Evolutionary conservation across 53 echinoderm and acorn worm genomes (phyloP), one percentile per base, ranked within the genome.

Genomic region (Arbacia lixula): DNA sequence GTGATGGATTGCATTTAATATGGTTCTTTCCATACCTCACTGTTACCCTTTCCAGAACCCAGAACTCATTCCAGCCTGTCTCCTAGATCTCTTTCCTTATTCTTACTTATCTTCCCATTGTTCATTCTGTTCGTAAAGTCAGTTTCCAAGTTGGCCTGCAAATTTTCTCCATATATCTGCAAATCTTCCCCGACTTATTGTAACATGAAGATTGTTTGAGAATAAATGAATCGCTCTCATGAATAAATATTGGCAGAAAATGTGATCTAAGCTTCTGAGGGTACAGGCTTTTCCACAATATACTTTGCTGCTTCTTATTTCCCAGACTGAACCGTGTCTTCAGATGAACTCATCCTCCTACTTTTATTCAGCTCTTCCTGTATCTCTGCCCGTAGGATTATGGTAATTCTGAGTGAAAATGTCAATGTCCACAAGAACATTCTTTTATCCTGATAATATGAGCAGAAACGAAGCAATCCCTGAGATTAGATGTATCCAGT

Each of bases 231-330:
- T 81, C 41, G 27, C 64, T 29, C 82, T 81, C 82, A 81, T 81
- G 82, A 81, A 81, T 81, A 81, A 63, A 81, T 81, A 81, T 81
- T 81, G 82, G 49, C 62, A 81, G 64, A 39, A 81, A 57, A 81
- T 81, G 65, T 81, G 82, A 40, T 63, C 29, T 81, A 81, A 81
- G 62, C 82, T 46, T 63, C 62, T 62, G 69, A 69, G 43, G 69
- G 69, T 43, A 42, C 12, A 42, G 69, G 69, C 42, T 69, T 43
- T 42, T 42, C 69, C 69, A 41, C 24, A 26, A 43, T 43, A 69
- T 69, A 69, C 66, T 66, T 66, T 66, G 66, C 19, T 37, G 66
- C 36, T 66, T 66, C 36, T 66, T 66, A 36, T 66, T 66, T 66
- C 38, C 64, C n/a, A n/a, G n/a, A n/a, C n/a, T n/a, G 49, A 10